A percentile compares a stretch with the other conserved stretches of the same genome.
phyloP scores from a whole-genome alignment of 1,140 invertebrate species.

The Nephotettix cincticeps region DNA sequence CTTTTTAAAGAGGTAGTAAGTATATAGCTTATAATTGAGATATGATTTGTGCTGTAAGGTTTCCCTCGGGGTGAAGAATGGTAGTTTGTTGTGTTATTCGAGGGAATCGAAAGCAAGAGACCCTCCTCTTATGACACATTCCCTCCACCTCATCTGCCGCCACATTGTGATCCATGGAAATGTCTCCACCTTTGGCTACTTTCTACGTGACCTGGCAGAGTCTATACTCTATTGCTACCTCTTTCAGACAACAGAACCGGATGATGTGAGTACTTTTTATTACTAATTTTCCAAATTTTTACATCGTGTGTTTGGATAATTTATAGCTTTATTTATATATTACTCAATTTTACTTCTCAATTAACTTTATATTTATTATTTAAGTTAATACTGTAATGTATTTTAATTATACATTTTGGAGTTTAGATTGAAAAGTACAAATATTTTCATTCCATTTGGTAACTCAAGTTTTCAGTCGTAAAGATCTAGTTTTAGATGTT shows the following conservation, averaged over 20 bases:
- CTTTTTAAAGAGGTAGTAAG: not conserved
- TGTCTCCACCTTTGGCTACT: slow-evolving; percentile 59
- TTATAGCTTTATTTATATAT: too few relatives aligned
- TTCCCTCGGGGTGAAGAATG: slow-evolving; percentile 61
- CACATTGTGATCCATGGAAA: slow-evolving; percentile 56
- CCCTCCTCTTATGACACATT: slow-evolving; percentile 57
- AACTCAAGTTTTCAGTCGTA: too few relatives aligned
- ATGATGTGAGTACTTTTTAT: slow-evolving; percentile 56
- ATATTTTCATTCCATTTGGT: too few relatives aligned
- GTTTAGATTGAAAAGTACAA: too few relatives aligned
- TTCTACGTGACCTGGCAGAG: slow-evolving; percentile 61
- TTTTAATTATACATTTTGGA: too few relatives aligned
- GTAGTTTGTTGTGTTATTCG: slow-evolving; percentile 60
- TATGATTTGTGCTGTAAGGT: slow-evolving; percentile 52
- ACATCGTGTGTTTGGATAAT: too few relatives aligned
- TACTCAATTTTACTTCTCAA: too few relatives aligned
- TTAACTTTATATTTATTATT: too few relatives aligned
- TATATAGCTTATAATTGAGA: not conserved
- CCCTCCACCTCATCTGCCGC: slow-evolving; percentile 57
- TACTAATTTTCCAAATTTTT: too few relatives aligned
- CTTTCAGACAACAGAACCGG: slow-evolving; percentile 57
- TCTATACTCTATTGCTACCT: slow-evolving; percentile 63
- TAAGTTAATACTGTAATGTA: too few relatives aligned
- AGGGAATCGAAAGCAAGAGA: slow-evolving; percentile 41
- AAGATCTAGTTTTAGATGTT: too few relatives aligned